Evolutionary conservation across 1,140 invertebrate genomes (phyloP).

Genomic region (Dendrolimus kikuchii): DNA sequence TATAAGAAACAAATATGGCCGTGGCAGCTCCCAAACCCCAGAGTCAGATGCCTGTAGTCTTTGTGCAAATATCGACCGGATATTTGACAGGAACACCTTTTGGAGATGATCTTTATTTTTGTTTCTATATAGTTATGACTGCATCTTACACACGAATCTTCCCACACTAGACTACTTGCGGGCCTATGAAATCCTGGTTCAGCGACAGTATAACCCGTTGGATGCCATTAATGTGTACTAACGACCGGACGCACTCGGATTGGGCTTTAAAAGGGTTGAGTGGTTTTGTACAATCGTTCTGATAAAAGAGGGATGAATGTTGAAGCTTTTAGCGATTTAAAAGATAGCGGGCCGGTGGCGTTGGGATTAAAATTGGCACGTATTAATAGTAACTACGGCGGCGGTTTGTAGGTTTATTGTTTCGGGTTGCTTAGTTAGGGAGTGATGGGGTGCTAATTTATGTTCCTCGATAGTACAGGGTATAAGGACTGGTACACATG

Average conservation of each 20-base stretch:
- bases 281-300: slow-evolving; percentile 69
- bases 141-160: too few species aligned
- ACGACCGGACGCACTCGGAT: slow-evolving; percentile 68
- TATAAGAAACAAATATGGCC: too few species aligned
- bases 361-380: slow-evolving; percentile 48
- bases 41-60: too few species aligned
- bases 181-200: slow-evolving; percentile 51
- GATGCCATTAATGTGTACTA: slow-evolving; percentile 69
- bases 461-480: too few species aligned
- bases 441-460: slow-evolving; percentile 2
- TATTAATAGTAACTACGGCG: slow-evolving; percentile 22
- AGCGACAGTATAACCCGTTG: slow-evolving; percentile 54
- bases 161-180: not conserved
- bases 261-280: slow-evolving; percentile 70
- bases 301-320: slow-evolving; percentile 65
- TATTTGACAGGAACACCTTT: too few species aligned
- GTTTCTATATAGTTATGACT: too few species aligned
- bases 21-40: too few species aligned
- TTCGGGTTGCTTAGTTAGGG: slow-evolving; percentile 9
- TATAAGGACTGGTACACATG: too few species aligned
- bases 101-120: too few species aligned
- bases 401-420: slow-evolving; percentile 20
- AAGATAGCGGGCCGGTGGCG: slow-evolving; percentile 43
- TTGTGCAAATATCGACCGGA: too few species aligned
- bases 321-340: slow-evolving; percentile 65